Base-by-base conservation (phyloP, 2,797 vertebrate species). In the Paratrypauchen microcephalus region DNA sequence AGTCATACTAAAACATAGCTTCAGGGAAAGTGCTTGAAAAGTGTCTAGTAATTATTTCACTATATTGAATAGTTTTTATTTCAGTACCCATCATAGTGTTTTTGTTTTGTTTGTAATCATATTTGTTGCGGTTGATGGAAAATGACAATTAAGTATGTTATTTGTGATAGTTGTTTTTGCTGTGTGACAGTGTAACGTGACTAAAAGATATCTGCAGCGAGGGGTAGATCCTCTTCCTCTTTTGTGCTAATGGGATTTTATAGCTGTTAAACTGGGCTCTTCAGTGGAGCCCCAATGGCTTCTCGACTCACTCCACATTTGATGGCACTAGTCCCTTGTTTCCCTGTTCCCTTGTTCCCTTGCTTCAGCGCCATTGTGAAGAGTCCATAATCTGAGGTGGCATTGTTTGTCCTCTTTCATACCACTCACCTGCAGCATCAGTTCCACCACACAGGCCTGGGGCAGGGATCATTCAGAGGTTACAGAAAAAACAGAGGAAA, bases 191-290 rank as follows among this genome's bases (percentile, higher is more conserved):
- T 77, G 75, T 78, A 77, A 84, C 89, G 81, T 54, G 82, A 86
- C 83, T 87, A 52, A 7, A 66, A 83, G 78, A 83, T 79, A 88
- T 72, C 77, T 80, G 26, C 86, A 85, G 84, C 77, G 81, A 84
- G 87, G 88, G 84, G 83, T 82, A 86, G 79, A 89, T 80, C 80
- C 76, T 79, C 76, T 78, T 81, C 77, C 72, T 66, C 79, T 78
- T 91, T 85, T 89, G 84, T 76, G 75, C 86, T 91, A 92, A 92
- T 83, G 85, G 87, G 90, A 93, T 93, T 92, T 89, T 83, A 86
- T 81, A 86, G 77, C 86, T 79, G 59, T 91, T 89, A 87, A 90
- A 86, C 84, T 83, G 82, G 74, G 83, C 86, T 88, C 80, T 83
- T 87, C 76, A 57, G 71, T 78, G 36, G 80, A 86, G 79, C 80